A percentile compares a stretch with the other conserved stretches of the same genome.
Evolutionary conservation across 2,888 invertebrate genomes (phyloP).

Genomic region (Phortica okadai): DNA sequence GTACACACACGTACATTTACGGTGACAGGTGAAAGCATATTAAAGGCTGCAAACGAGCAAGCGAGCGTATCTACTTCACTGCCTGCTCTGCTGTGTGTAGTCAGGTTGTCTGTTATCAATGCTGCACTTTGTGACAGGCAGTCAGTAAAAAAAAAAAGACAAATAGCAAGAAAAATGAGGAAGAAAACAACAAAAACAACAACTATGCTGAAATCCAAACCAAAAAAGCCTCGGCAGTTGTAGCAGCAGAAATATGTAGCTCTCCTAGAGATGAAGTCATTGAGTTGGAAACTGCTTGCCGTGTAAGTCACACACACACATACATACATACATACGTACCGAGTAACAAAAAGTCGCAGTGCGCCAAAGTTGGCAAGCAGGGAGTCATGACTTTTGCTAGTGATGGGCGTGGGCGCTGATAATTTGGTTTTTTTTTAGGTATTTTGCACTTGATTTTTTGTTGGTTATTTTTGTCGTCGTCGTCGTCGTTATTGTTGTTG

Average conservation of each 20-base stretch:
- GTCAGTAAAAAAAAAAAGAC: not conserved
- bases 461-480: constrained; percentile 3
- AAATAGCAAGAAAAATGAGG: not conserved
- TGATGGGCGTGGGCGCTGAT: not conserved
- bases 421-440: not conserved
- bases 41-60: constrained; percentile 67
- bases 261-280: constrained; percentile 60
- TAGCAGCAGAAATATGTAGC: constrained; percentile 57
- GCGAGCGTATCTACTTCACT: not conserved
- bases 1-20: not conserved
- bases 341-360: constrained; percentile 2
- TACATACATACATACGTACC: constrained; percentile 30
- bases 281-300: constrained; percentile 65
- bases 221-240: constrained; percentile 57
- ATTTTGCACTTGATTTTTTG: constrained; percentile 44
- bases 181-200: not conserved
- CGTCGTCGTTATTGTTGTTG: not conserved
- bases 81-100: not conserved
- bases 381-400: constrained; percentile 39
- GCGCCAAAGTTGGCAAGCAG: constrained; percentile 1
- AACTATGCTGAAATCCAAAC: not conserved
- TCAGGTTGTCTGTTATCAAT: constrained; percentile 27
- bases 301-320: constrained; percentile 49
- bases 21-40: constrained; percentile 49
- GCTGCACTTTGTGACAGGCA: constrained; percentile 24